phyloP scores from a whole-genome alignment of 2,888 invertebrate species.

The Phyto melanocephala region DNA sequence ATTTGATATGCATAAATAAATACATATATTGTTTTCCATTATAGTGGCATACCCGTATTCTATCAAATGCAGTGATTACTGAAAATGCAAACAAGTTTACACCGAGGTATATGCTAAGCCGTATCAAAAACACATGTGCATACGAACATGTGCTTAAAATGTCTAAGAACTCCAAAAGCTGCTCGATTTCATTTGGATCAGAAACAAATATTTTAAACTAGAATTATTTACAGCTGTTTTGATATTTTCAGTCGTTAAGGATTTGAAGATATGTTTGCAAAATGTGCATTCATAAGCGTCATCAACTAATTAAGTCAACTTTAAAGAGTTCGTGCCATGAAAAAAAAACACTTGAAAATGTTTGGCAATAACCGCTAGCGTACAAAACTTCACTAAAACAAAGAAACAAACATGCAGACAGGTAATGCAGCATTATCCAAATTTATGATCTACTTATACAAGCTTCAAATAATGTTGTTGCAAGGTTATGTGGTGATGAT shows the following conservation, averaged over 20 bases:
- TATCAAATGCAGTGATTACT: not conserved
- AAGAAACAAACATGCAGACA: not conserved
- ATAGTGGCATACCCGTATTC: not conserved
- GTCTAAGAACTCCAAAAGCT: not conserved
- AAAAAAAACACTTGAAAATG: conserved; percentile 15
- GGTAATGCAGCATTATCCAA: not conserved
- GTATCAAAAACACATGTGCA: not conserved
- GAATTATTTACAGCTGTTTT: conserved; percentile 54
- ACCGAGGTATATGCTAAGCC: not conserved
- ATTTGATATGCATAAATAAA: no score
- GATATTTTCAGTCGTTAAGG: conserved; percentile 38
- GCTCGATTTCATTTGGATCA: not conserved
- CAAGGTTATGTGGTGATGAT: conserved; percentile 14
- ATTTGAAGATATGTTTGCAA: conserved; percentile 49
- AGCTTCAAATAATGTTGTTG: conserved; percentile 8
- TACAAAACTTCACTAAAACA: not conserved
- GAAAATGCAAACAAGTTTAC: conserved; percentile 22
- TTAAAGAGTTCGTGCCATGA: conserved; percentile 63
- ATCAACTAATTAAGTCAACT: conserved; percentile 68
- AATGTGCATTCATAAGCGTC: conserved; percentile 52
- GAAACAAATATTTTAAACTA: not conserved
- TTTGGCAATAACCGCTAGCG: not conserved
- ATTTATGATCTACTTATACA: conserved; percentile 11
- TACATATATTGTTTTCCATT: no score
- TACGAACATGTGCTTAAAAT: not conserved